Conservation (phyloP, 2,888 invertebrate genomes). For the Eumacrocentrus americanus region DNA sequence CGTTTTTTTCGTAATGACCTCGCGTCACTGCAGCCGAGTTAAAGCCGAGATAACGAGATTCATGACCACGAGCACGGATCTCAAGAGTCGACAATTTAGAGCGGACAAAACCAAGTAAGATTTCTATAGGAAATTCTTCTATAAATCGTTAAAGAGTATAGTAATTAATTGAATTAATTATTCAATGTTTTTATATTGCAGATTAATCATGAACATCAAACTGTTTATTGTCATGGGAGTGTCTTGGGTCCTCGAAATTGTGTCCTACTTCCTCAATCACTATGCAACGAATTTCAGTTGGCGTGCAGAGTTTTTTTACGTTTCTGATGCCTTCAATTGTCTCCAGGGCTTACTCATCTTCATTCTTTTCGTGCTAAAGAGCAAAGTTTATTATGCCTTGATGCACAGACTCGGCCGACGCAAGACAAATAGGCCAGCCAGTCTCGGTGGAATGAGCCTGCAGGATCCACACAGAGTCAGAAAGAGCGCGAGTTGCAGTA, state of each 20-base stretch:
- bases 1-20: constrained; percentile 72
- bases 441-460: constrained; percentile 34
- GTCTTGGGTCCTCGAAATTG: constrained; percentile 73
- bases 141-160: background rate
- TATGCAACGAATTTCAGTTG: constrained; percentile 50
- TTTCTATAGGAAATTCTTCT: background rate
- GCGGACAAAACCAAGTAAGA: constrained; percentile 73
- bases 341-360: constrained; percentile 77
- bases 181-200: constrained; percentile 52
- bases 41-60: constrained; percentile 78
- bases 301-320: constrained; percentile 51
- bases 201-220: constrained; percentile 75
- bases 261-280: constrained; percentile 66
- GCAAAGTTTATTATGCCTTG: constrained; percentile 69
- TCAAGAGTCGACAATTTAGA: constrained; percentile 68
- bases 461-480: constrained; percentile 46
- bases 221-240: constrained; percentile 82
- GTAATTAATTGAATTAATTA: background rate
- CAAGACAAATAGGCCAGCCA: constrained; percentile 10
- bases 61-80: constrained; percentile 68
- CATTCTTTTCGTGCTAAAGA: constrained; percentile 74
- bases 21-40: constrained; percentile 73
- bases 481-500: constrained; percentile 49
- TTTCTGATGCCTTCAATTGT: constrained; percentile 72
- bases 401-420: constrained; percentile 62